phyloP scores from a whole-genome alignment of 1,140 invertebrate species.

The Onthophagus taurus region DNA sequence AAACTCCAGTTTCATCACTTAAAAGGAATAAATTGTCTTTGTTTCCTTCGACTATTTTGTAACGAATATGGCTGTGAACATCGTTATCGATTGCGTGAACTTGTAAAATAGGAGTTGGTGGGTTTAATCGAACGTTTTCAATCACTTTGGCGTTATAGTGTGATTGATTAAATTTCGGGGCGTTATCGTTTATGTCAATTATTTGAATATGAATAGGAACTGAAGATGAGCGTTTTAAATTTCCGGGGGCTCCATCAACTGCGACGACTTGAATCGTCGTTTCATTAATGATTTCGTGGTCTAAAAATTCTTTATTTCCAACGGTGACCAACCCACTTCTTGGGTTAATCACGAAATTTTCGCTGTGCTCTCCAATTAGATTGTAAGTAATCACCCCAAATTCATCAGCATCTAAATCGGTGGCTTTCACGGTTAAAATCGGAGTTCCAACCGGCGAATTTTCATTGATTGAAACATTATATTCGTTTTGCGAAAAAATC shows the following conservation, averaged over 20 bases:
- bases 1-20: conserved; percentile 62
- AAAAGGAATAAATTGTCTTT: conserved; percentile 55
- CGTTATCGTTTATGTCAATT: conserved; percentile 75
- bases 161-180: conserved; percentile 64
- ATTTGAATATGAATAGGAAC: conserved; percentile 73
- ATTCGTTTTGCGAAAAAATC: conserved; percentile 55
- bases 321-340: conserved; percentile 71
- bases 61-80: conserved; percentile 63
- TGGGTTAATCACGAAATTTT: conserved; percentile 61
- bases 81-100: conserved; percentile 70
- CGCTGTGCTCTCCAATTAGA: conserved; percentile 60
- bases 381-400: conserved; percentile 69
- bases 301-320: conserved; percentile 59
- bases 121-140: conserved; percentile 70
- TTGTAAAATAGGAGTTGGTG: conserved; percentile 68
- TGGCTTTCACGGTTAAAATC: conserved; percentile 51
- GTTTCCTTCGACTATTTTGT: conserved; percentile 63
- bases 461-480: conserved; percentile 62
- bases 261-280: conserved; percentile 71
- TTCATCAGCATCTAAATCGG: conserved; percentile 57
- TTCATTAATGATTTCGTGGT: conserved; percentile 63
- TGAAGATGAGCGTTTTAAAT: conserved; percentile 55
- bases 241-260: conserved; percentile 62
- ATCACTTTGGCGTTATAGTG: conserved; percentile 68
- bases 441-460: conserved; percentile 60